phyloP scores from a whole-genome alignment of 2,113 vertebrate genomes.

The Nipponia nippon region DNA sequence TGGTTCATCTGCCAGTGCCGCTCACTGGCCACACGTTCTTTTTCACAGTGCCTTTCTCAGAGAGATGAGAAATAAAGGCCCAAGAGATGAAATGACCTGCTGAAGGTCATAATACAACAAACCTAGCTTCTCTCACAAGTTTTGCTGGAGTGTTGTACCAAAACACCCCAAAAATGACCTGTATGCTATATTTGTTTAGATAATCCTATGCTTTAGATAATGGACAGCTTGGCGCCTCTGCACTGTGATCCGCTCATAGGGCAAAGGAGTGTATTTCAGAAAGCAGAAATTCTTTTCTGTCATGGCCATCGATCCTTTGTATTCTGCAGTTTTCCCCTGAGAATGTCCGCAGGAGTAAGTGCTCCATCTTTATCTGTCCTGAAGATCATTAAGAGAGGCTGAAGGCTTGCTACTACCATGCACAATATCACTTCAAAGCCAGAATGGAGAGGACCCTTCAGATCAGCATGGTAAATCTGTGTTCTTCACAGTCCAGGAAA shows the following conservation, averaged over 20 bases:
- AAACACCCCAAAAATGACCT: background rate
- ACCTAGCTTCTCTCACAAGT: background rate
- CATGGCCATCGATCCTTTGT: background rate
- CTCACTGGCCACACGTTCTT: fast-evolving
- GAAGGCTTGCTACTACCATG: background rate
- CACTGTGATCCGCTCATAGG: background rate
- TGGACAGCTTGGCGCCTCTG: background rate
- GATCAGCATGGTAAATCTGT: background rate
- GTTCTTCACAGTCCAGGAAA: background rate
- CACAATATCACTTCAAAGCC: background rate
- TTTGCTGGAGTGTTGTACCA: background rate
- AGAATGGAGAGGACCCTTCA: background rate
- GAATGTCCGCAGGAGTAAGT: background rate
- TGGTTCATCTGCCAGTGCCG: background rate
- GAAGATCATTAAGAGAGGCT: background rate
- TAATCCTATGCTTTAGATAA: background rate
- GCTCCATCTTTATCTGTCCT: background rate
- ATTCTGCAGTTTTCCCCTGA: background rate
- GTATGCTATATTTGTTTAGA: background rate
- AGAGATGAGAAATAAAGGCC: background rate
- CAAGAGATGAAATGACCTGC: background rate
- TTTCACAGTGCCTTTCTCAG: background rate
- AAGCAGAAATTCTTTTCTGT: background rate
- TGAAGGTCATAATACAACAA: background rate
- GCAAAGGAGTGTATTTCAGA: background rate